A percentile compares a stretch with the other conserved stretches of the same genome.
Conservation (phyloP, 2,797 vertebrate genomes). For the Buceros bicornis region DNA sequence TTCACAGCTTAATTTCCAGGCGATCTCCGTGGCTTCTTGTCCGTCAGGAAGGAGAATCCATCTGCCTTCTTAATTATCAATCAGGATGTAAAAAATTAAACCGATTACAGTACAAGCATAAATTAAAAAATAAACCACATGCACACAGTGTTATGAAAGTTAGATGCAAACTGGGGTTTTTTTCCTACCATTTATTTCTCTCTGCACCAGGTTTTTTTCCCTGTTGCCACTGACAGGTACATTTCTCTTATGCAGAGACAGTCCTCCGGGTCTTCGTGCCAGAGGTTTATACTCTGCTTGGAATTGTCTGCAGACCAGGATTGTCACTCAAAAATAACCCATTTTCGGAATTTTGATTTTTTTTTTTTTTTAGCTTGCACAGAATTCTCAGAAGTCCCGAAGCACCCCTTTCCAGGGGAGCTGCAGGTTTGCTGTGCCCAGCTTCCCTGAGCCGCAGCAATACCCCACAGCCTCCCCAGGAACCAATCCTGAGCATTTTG, state of each 20-base stretch:
- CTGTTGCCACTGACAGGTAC: background rate
- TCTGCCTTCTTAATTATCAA: background rate
- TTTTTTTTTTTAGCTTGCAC: background rate
- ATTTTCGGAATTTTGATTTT: background rate
- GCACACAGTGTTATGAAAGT: fast-evolving
- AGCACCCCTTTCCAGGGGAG: background rate
- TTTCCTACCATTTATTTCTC: background rate
- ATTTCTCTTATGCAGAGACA: background rate
- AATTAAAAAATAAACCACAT: fast-evolving
- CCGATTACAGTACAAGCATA: too few relatives aligned
- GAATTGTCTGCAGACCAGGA: background rate
- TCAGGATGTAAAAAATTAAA: background rate
- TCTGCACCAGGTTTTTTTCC: too few relatives aligned
- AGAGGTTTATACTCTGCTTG: background rate
- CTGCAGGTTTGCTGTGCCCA: fast-evolving
- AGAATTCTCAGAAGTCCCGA: background rate
- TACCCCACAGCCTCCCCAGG: background rate
- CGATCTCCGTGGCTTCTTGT: fast-evolving
- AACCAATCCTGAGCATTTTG: background rate
- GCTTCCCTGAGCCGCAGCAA: background rate
- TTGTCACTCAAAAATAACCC: background rate
- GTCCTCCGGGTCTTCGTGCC: fast-evolving
- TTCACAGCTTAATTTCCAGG: background rate
- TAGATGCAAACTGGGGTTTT: background rate
- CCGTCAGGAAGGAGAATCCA: background rate